Percentiles rank a stretch among this genome's conserved stretches.
Conservation (phyloP, 2,113 vertebrate species). For the Brachypteracias leptosomus region DNA sequence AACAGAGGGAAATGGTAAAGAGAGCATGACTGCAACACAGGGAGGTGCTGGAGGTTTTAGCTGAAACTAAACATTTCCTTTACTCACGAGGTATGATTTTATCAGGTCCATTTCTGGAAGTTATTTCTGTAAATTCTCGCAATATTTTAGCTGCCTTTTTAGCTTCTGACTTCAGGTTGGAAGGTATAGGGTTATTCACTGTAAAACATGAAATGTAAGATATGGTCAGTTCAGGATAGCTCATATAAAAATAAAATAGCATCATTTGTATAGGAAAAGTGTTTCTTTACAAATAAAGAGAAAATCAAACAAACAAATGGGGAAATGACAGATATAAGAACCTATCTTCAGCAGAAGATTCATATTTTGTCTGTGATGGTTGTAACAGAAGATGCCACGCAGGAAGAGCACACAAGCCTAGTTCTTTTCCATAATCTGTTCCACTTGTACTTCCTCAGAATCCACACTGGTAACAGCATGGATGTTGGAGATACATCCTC, state of each 20-base stretch:
- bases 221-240: neutral
- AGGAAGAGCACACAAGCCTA: neutral
- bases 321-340: neutral
- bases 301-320: neutral
- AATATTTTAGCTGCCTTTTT: slow-evolving; percentile 97
- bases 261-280: neutral
- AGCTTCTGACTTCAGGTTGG: slow-evolving; percentile 91
- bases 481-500: neutral
- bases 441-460: neutral
- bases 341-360: neutral
- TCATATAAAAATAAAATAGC: neutral
- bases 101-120: slow-evolving; percentile 88
- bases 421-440: neutral
- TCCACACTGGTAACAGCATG: neutral
- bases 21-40: neutral
- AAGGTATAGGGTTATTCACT: slow-evolving; percentile 98
- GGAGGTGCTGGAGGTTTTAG: neutral
- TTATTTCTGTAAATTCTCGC: slow-evolving; percentile 94
- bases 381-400: neutral
- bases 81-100: slow-evolving; percentile 91
- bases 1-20: neutral
- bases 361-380: neutral
- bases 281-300: neutral
- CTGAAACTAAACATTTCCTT: neutral
- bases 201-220: slow-evolving; percentile 26